Base-by-base conservation (phyloP, 2,113 vertebrate genomes). In the Hydrolagus affinis region DNA sequence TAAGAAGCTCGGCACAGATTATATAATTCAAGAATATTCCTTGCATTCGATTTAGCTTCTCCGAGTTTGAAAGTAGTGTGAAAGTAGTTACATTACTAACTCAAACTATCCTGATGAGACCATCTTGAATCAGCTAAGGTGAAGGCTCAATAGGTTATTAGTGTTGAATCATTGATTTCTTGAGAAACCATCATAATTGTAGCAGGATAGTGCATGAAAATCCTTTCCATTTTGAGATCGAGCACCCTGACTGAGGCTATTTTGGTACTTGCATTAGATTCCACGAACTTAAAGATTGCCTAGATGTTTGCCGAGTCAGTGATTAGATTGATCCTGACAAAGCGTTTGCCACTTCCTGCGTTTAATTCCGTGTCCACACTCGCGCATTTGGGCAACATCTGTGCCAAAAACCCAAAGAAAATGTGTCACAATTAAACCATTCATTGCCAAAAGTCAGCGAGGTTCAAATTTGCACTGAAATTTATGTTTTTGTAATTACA, bases 311-410 rank as follows among this genome's bases (percentile, higher is more conserved):
- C 21, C n/a, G 64, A 80, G 32, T 80, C 25, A 80, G 77, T 28
- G 77, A 80, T 64, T 28, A 80, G 25, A 80, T 80, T 66, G 60
- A 80, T 80, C 21, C 23, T 80, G 59, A 30, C 28, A 3, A 8
- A 66, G 78, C 11, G 19, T 66, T 68, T 66, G 17, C 15, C 78
- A 30, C 28, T 66, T 83, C 28, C 78, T 68, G 28, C 32, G 32
- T 83, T 83, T 83, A 17, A 83, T 66, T 83, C 2, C 60, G 19
- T 66, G 3, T 4, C 62, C 60, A 11, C 3, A 30, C 17, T 32
- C 23, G 25, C 62, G 19, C 21, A 60, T 66, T 66, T 64, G 77
- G n/a, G 59, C 1, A 64, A 68, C 9, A 19, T 66, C 28, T 62
- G 62, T 14, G 15, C 15, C 23, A 19, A 44, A 74, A 44, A 74